A percentile compares a stretch with the other conserved stretches of the same genome.
Conservation (phyloP, 2,797 vertebrate species). For the Xenopus petersii region DNA sequence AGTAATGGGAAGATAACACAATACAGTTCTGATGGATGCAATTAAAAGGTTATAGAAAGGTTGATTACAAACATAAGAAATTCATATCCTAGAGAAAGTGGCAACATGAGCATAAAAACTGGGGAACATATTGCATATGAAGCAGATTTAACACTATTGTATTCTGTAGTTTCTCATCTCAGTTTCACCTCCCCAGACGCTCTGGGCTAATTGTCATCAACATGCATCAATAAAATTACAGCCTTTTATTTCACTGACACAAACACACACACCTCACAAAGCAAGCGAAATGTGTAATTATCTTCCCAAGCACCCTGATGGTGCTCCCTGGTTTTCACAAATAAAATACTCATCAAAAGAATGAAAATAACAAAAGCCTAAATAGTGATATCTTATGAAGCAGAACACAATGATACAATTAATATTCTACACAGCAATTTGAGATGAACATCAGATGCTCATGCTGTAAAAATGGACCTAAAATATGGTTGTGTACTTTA, state of each 20-base stretch:
- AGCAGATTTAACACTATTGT: too few relatives aligned
- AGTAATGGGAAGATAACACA: neutral
- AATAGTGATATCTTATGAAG: conserved; percentile 23
- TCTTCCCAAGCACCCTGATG: neutral
- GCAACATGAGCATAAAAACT: neutral
- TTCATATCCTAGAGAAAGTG: neutral
- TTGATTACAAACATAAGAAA: neutral
- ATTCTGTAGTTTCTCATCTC: neutral
- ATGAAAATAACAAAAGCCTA: neutral
- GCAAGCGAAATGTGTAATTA: neutral
- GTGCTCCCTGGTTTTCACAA: neutral
- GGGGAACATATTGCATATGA: neutral
- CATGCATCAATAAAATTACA: neutral
- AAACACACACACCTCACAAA: neutral
- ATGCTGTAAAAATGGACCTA: too few relatives aligned
- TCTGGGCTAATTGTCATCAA: neutral
- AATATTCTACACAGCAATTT: conserved; percentile 44
- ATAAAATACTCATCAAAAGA: neutral
- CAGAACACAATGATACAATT: conserved; percentile 37
- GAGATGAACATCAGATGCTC: too few relatives aligned
- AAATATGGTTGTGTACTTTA: too few relatives aligned
- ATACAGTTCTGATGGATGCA: neutral
- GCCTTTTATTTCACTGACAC: neutral
- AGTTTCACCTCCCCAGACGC: neutral
- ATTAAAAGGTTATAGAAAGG: neutral